These are phyloP conservation scores for Aulostomus chinensis DNA, from an alignment of 2,797 vertebrate genomes.

Conservation along the genomic window DNA sequence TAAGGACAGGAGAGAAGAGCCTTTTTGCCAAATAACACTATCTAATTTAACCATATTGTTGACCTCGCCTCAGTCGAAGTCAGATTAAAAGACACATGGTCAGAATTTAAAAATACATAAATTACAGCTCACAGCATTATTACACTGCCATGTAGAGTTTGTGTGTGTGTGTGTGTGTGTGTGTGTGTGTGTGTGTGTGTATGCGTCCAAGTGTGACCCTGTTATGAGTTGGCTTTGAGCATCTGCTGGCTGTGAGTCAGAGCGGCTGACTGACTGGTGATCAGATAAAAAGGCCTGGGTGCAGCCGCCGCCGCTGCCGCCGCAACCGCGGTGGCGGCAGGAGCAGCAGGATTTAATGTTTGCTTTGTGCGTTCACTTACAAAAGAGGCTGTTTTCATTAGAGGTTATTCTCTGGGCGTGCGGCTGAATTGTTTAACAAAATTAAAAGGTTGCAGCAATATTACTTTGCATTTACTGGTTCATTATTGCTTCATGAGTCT, in stretches of 20 bases:
- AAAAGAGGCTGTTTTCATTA: constrained; percentile 48
- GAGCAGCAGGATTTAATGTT: constrained; percentile 65
- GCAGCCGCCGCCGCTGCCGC: no score
- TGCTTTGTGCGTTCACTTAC: constrained; percentile 69
- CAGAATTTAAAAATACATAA: constrained; percentile 12
- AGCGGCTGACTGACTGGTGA: constrained; percentile 63
- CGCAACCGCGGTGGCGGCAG: constrained; percentile 26
- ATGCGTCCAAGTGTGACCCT: constrained; percentile 60
- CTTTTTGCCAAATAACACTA: not conserved
- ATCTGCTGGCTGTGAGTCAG: constrained; percentile 62
- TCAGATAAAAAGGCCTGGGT: constrained; percentile 69
- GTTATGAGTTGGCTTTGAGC: constrained; percentile 58
- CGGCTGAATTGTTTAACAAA: constrained; percentile 33
- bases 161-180: constrained; percentile 29
- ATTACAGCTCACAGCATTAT: constrained; percentile 33
- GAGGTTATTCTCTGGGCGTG: constrained; percentile 19
- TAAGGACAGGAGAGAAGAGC: no score
- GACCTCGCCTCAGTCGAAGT: not conserved
- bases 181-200: constrained; percentile 24
- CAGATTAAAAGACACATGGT: constrained; percentile 10
- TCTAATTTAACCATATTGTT: constrained; percentile 2
- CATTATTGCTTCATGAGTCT: not conserved
- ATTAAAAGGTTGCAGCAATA: constrained; percentile 11
- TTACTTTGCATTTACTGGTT: not conserved
- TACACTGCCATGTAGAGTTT: no score